These are phyloP conservation scores for Limnephilus auricula DNA, from an alignment of 2,888 invertebrate genomes.

Conservation along the genomic window DNA sequence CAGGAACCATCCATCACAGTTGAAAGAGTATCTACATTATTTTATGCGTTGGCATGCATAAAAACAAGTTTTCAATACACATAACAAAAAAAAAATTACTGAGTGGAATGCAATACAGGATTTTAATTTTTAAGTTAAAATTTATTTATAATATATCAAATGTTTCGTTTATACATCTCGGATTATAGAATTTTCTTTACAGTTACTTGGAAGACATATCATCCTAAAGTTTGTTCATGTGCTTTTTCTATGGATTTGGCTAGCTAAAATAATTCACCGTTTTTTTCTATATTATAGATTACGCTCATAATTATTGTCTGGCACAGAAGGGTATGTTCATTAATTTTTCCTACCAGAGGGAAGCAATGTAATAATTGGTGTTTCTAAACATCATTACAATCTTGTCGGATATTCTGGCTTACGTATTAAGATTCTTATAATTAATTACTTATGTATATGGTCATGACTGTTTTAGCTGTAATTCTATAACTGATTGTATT, in stretches of 20 bases:
- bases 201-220: not conserved
- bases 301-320: not conserved
- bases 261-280: not conserved
- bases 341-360: constrained; percentile 2
- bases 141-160: not conserved
- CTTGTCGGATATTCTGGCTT: not conserved
- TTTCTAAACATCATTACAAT: not conserved
- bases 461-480: constrained; percentile 2
- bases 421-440: not conserved
- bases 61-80: not conserved
- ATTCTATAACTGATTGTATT: not conserved
- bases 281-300: not conserved
- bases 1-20: not conserved
- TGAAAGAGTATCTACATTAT: not conserved
- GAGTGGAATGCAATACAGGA: not conserved
- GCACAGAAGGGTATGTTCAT: not conserved
- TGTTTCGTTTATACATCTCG: not conserved
- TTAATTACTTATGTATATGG: not conserved
- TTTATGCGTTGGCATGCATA: not conserved
- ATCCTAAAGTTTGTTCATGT: not conserved
- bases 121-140: not conserved
- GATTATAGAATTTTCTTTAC: not conserved
- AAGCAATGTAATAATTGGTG: not conserved
- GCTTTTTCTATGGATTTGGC: not conserved
- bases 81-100: not conserved